These are phyloP conservation scores for Cygnus buccinator DNA, from an alignment of 2,113 vertebrate genomes.

Conservation along the genomic window DNA sequence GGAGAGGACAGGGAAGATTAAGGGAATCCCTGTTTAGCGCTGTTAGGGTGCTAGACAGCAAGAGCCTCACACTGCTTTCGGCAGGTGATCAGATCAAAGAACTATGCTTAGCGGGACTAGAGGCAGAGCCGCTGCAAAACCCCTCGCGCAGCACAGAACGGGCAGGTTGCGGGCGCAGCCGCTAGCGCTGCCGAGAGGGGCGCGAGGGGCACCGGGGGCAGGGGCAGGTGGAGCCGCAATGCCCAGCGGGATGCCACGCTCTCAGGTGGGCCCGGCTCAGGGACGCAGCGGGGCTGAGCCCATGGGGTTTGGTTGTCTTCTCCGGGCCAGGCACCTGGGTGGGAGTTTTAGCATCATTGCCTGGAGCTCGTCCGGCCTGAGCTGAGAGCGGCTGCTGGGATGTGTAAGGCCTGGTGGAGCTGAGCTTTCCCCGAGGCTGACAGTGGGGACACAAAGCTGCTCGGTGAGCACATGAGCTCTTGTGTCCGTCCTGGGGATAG, in stretches of 20 bases:
- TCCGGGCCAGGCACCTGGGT: not conserved
- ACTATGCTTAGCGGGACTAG: not conserved
- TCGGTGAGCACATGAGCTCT: not conserved
- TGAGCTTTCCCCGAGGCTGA: not conserved
- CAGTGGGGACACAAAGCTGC: not conserved
- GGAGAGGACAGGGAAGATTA: not conserved
- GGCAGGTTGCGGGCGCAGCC: not conserved
- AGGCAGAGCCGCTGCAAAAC: not conserved
- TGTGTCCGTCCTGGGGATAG: rapidly evolving
- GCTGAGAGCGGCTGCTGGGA: not conserved
- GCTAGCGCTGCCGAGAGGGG: not conserved
- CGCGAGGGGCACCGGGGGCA: not conserved
- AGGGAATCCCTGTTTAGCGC: not conserved
- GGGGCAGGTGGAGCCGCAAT: not conserved
- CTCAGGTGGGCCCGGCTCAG: rapidly evolving
- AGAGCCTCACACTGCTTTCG: not conserved
- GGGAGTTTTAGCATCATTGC: not conserved
- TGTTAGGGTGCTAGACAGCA: not conserved
- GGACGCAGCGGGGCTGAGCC: not conserved
- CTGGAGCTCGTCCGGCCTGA: not conserved
- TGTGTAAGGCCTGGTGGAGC: not conserved
- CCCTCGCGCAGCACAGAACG: not conserved
- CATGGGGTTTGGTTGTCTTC: not conserved
- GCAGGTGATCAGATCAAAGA: slow-evolving; percentile 27
- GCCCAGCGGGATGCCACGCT: not conserved